Evolutionary conservation across 2,888 invertebrate species (phyloP).

Genomic region (Latrodectus elegans): DNA sequence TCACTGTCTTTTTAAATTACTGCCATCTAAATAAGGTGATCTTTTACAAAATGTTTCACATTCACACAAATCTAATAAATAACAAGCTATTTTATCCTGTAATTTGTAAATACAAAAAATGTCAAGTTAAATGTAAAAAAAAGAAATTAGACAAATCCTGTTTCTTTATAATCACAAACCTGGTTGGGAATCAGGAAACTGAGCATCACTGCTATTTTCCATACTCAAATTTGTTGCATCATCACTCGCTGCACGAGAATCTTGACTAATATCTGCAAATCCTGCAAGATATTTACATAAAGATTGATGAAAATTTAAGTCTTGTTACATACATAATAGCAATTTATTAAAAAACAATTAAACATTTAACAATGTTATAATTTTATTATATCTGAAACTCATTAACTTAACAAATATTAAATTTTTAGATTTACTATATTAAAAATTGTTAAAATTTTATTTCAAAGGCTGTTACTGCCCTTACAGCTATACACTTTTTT

Average conservation of each 20-base stretch:
- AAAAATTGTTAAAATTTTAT: too few relatives aligned
- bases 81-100: not conserved
- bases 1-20: too few relatives aligned
- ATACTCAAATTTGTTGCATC: slow-evolving; percentile 70
- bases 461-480: too few relatives aligned
- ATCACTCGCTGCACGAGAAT: slow-evolving; percentile 67
- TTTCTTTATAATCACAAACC: slow-evolving; percentile 24
- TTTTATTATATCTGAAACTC: too few relatives aligned
- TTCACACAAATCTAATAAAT: not conserved
- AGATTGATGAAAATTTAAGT: too few relatives aligned
- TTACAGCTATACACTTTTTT: too few relatives aligned
- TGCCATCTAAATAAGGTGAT: too few relatives aligned
- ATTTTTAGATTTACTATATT: too few relatives aligned
- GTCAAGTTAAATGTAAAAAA: not conserved
- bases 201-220: slow-evolving; percentile 71
- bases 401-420: too few relatives aligned
- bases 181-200: slow-evolving; percentile 70
- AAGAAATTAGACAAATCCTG: not conserved
- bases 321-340: too few relatives aligned
- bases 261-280: slow-evolving; percentile 68
- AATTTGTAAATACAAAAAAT: not conserved
- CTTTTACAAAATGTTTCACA: not conserved
- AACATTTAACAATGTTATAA: not conserved
- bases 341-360: not conserved
- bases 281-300: slow-evolving; percentile 17